phyloP scores from a whole-genome alignment of 2,113 vertebrate genomes.

The Melanotaenia duboulayi region DNA sequence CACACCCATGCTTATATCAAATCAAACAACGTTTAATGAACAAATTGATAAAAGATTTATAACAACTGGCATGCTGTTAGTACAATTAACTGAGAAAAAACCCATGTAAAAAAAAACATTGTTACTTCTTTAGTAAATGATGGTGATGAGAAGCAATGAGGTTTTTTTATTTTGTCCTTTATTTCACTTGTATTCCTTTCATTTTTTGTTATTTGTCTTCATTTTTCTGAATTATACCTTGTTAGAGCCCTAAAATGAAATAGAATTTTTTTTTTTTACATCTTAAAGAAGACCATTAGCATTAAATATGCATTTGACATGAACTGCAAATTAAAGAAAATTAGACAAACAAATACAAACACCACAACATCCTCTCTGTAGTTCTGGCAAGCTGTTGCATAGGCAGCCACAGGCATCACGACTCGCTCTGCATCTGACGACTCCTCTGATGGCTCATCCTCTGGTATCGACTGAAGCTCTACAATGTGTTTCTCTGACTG shows the following conservation, averaged over 20 bases:
- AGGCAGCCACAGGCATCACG: slow-evolving; percentile 18
- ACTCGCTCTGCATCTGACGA: slow-evolving; percentile 1
- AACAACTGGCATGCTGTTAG: neutral
- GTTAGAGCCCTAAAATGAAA: neutral
- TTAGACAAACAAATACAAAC: neutral
- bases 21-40: slow-evolving; percentile 16
- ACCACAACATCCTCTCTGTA: slow-evolving; percentile 4
- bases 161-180: neutral
- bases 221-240: neutral
- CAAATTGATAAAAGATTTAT: slow-evolving; percentile 24
- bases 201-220: neutral
- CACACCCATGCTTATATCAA: neutral
- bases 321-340: neutral
- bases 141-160: neutral
- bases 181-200: neutral
- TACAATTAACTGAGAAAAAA: slow-evolving; percentile 13
- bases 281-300: neutral
- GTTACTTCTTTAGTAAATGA: neutral
- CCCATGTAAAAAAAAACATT: neutral
- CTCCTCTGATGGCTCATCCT: slow-evolving; percentile 14
- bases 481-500: slow-evolving; percentile 18
- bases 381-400: slow-evolving; percentile 16
- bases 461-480: slow-evolving; percentile 13
- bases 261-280: neutral
- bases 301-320: neutral